These are phyloP conservation scores for Uromys caudimaculatus DNA, from an alignment of 2,797 vertebrate species.

Conservation along the genomic window DNA sequence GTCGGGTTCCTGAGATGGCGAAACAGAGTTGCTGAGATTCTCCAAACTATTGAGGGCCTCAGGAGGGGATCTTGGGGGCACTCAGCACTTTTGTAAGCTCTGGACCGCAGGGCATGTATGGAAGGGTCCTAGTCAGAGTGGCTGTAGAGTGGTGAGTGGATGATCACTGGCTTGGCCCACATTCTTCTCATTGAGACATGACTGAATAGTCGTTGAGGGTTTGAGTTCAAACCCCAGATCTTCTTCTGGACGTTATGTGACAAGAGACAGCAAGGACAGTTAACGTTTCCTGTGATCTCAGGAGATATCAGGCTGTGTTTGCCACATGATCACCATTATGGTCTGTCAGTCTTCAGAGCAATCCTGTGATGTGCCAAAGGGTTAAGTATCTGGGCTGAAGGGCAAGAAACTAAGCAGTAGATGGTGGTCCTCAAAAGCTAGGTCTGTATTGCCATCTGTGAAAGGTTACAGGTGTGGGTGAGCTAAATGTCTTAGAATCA, in stretches of 20 bases:
- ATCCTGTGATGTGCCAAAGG: neutral
- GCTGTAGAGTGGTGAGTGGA: neutral
- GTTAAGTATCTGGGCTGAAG: neutral
- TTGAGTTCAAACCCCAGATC: neutral
- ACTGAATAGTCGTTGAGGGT: neutral
- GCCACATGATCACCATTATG: neutral
- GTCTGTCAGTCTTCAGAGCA: neutral
- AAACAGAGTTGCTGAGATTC: constrained; percentile 23
- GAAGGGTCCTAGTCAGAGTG: neutral
- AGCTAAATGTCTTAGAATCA: neutral
- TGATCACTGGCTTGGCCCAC: neutral
- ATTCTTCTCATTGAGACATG: neutral
- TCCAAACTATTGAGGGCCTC: constrained; percentile 55
- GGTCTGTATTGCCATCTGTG: neutral
- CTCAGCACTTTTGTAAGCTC: constrained; percentile 14
- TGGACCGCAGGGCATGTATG: neutral
- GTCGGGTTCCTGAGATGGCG: constrained; percentile 59
- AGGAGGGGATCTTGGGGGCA: neutral
- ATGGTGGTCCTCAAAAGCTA: neutral
- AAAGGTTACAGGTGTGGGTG: neutral
- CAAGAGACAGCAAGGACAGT: neutral
- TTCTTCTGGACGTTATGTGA: neutral
- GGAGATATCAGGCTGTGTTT: neutral
- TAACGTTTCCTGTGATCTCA: neutral
- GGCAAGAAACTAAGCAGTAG: neutral